phyloP scores from a whole-genome alignment of 2,888 invertebrate species.

The Nomada ruficornis region DNA sequence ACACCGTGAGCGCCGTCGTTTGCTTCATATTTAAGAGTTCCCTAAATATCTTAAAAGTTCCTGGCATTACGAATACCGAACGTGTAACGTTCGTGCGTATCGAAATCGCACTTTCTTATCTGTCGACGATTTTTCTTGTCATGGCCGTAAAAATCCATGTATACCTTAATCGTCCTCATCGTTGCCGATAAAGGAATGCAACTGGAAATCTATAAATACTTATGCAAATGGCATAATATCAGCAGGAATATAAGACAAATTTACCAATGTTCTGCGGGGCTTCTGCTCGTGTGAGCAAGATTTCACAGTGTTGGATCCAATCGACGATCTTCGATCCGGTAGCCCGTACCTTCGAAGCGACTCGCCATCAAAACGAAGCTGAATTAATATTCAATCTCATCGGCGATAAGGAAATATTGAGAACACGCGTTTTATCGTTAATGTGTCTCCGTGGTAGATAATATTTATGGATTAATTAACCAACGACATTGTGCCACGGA shows the following conservation, averaged over 20 bases:
- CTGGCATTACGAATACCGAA: conserved; percentile 8
- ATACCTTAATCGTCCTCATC: background rate
- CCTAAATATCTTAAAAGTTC: conserved; percentile 20
- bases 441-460: conserved; percentile 72
- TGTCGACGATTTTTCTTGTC: background rate
- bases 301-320: conserved; percentile 20
- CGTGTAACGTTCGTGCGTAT: background rate
- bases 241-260: background rate
- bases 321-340: conserved; percentile 58
- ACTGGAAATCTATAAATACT: background rate
- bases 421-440: conserved; percentile 75
- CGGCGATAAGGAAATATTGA: conserved; percentile 74
- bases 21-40: conserved; percentile 8
- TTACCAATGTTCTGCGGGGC: conserved; percentile 14
- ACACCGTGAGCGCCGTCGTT: conserved; percentile 47
- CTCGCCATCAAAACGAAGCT: conserved; percentile 47
- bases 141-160: background rate
- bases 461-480: conserved; percentile 80
- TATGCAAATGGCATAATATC: background rate
- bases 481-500: conserved; percentile 55
- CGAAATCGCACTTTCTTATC: conserved; percentile 1
- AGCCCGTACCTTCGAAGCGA: conserved; percentile 58
- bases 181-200: background rate
- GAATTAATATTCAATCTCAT: conserved; percentile 76
- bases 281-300: conserved; percentile 34